These are phyloP conservation scores for Pedetes capensis DNA, from an alignment of 2,113 vertebrate genomes.

Conservation along the genomic window DNA sequence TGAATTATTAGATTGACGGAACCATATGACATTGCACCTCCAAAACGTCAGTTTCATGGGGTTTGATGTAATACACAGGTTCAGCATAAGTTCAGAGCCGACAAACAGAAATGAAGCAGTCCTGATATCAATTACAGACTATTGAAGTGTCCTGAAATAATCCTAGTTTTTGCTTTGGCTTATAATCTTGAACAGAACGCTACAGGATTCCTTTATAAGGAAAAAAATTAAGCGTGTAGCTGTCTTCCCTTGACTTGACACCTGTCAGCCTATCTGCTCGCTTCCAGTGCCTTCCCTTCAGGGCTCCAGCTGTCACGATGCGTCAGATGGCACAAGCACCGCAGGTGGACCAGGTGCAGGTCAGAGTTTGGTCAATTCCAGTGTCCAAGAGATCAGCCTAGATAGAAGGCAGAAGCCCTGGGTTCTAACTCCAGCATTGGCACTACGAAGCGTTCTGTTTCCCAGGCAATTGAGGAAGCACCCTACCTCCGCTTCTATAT, in stretches of 20 bases:
- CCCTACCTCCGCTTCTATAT: background rate
- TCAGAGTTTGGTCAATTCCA: background rate
- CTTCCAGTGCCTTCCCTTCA: accelerated
- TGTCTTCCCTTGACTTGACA: background rate
- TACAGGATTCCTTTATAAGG: background rate
- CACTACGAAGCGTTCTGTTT: background rate
- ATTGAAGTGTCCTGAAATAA: background rate
- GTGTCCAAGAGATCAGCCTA: background rate
- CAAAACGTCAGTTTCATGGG: background rate
- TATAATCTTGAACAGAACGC: background rate
- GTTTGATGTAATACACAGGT: background rate
- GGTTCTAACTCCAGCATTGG: background rate
- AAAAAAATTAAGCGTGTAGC: background rate
- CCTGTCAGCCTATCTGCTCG: background rate
- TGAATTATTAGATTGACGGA: background rate
- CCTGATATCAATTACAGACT: background rate
- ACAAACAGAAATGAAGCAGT: background rate
- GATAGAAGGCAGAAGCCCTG: background rate
- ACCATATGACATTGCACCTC: background rate
- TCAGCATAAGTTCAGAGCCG: background rate
- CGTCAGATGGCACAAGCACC: background rate
- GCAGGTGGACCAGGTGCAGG: background rate
- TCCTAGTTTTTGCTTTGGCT: background rate
- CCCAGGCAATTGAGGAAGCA: background rate
- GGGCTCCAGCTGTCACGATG: background rate